phyloP scores from a whole-genome alignment of 2,797 vertebrate species.

The Tachyglossus aculeatus region DNA sequence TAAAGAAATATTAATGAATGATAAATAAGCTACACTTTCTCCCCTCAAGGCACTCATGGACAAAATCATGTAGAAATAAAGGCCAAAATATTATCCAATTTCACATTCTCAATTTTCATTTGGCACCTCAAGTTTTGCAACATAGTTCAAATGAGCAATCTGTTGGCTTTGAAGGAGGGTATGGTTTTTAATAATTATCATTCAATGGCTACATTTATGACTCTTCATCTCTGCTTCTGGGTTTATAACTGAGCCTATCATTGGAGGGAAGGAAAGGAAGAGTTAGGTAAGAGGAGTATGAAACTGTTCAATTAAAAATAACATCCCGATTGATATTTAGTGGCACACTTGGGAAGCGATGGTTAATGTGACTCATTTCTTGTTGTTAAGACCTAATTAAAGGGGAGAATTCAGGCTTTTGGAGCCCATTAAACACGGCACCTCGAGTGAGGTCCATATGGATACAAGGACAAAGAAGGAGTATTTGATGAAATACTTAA shows the following conservation, averaged over 20 bases:
- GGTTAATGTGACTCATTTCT: constrained; percentile 30
- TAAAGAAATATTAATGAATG: too few species aligned
- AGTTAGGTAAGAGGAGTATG: neutral
- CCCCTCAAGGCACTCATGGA: too few species aligned
- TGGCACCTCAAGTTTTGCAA: too few species aligned
- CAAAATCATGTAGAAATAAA: too few species aligned
- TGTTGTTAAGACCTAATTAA: constrained; percentile 19
- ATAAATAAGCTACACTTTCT: too few species aligned
- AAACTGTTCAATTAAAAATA: constrained; percentile 27
- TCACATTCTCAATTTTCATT: too few species aligned
- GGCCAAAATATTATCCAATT: too few species aligned
- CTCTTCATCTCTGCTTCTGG: neutral
- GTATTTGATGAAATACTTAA: too few species aligned
- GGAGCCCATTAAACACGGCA: constrained; percentile 7
- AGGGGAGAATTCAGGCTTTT: constrained; percentile 1
- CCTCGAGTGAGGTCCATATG: neutral
- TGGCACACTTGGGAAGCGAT: neutral
- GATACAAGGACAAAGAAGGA: neutral
- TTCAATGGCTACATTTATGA: neutral
- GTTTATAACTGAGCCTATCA: neutral
- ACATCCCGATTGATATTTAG: constrained; percentile 15
- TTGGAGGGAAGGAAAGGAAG: neutral
- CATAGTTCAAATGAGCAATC: too few species aligned
- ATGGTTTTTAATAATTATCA: too few species aligned
- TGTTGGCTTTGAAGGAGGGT: too few species aligned